Evolutionary conservation across 2,113 vertebrate species (phyloP), one percentile per base, ranked within the genome.

Genomic region (Zosterops japonicus): DNA sequence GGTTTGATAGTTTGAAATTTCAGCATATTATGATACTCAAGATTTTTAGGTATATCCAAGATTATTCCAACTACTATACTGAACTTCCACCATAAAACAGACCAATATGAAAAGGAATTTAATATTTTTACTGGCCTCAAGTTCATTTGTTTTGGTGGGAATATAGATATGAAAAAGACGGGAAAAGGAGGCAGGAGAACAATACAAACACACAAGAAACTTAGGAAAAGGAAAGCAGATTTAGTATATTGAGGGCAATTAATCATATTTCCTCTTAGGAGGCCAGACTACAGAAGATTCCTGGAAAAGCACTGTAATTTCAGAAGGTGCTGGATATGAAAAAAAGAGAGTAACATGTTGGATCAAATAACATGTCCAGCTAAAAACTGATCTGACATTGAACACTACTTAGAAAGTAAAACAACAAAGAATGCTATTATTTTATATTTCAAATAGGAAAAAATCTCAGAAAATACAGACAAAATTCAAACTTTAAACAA

Each of bases 351-450:
- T 74, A 88, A 90, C 83, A 85, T n/a, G 9, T 52, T 56, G 52
- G 76, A 93, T 96, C 76, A 92, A 89, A 81, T 96, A 87, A 90
- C 85, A 86, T 15, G 64, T 33, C 49, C 63, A 94, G 46, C 82
- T 55, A 74, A 49, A 88, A 39, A 55, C 29, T 2, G 2, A 44
- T 80, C 56, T 77, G 64, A 83, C 42, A 83, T 0, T 63, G 42
- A 83, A 65, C 39, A 55, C 39, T 33, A 31, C 24, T 22, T 81
- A 63, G 25, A 83, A 92, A 70, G 41, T 57, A 80, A 80, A 95
- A 20, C 29, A 82, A 29, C 25, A 83, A 36, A 90, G n/a, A 85
- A 50, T 20, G 7, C 29, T n/a, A 47, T 63, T 74, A 22, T 36
- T 80, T 72, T 63, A 44, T 55, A 83, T 80, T 75, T 91, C 20